Base-by-base conservation (phyloP, 2,113 vertebrate genomes). In the Anseranas semipalmata region DNA sequence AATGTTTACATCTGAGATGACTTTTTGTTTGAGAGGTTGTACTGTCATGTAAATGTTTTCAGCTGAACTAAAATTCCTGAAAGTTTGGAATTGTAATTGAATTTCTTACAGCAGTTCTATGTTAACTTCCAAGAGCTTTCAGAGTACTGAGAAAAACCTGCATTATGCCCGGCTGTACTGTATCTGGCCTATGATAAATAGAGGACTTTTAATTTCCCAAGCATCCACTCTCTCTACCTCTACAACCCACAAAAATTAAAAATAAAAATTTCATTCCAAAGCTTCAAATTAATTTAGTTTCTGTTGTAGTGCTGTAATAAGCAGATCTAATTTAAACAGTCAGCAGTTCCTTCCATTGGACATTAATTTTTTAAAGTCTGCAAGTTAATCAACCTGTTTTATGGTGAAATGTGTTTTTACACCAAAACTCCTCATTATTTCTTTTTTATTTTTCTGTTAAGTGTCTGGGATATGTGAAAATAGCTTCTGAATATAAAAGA, bases 361-460 rank as follows among this genome's bases (percentile, higher is more conserved):
- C 94, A 96, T 97, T 95, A 96, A 96, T 93, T 96, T 96, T 97
- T 95, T 95, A 58, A 94, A 95, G 66, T 85, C 85, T 96, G 66
- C 70, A 88, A 96, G 88, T 97, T 97, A 97, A 96, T 97, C 94
- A 97, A 89, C 77, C 48, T 92, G 60, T 52, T 96, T 96, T 96
- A 96, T 65, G 48, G 50, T 48, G 74, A 94, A 85, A 93, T 93
- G 82, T 96, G 95, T 96, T 97, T 96, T 95, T 96, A 96, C 62
- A 97, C 89, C 85, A 94, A 96, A 96, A 95, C 65, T 87, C 71
- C 52, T 90, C 68, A 74, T 92, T 96, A 95, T 97, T 97, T 96
- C 92, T 90, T 89, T 95, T 96, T 96, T 95, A 94, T 90, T 90
- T 96, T 97, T 96, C 79, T 95, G 77, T 87, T 91, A 90, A 95